Base-by-base conservation (phyloP, 2,113 vertebrate genomes). In the Hypomesus transpacificus region DNA sequence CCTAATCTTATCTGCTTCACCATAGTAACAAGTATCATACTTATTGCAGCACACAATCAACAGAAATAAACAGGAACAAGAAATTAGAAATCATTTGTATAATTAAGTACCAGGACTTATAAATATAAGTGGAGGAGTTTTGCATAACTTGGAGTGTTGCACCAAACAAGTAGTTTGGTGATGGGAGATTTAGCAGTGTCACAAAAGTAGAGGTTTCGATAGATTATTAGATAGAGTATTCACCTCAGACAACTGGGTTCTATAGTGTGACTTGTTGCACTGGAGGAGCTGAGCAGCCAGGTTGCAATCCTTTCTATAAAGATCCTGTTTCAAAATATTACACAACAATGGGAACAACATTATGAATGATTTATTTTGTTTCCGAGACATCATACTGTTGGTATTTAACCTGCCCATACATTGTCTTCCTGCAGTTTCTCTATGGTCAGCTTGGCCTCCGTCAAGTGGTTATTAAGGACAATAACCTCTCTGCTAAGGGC, bases 361-460 rank as follows among this genome's bases (percentile, higher is more conserved):
- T 9, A 64, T 17, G 14, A 26, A 16, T 3, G 51, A 56, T 7
- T 7, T 26, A 4, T 14, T 7, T 16, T 46, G 39, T 13, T 46
- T 46, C 39, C 9, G 7, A 46, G 39, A 13, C 2, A 34, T 34
- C 31, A 5, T 8, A 46, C 39, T 46, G 39, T 46, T 13, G 7
- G 39, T 46, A 46, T 46, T 11, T 46, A 9, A 11, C 53, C 14
- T 9, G 51, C 80, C 90, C 95, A 95, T 91, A 98, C 97, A 18
- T 98, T 99, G 84, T 98, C 95, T 87, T 97, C 95, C 13, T 91
- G 93, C 6, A 98, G 93, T 89, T 98, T 98, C 88, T 98, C 94
- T 21, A 99, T 98, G 50, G 97, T 98, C 87, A 98, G 94, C 87
- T 98, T 98, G 63, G 97, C 96, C 88, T 99, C 97, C 91, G 98